Conservation (phyloP, 1,140 invertebrate genomes). For the Anthonomus grandis region DNA sequence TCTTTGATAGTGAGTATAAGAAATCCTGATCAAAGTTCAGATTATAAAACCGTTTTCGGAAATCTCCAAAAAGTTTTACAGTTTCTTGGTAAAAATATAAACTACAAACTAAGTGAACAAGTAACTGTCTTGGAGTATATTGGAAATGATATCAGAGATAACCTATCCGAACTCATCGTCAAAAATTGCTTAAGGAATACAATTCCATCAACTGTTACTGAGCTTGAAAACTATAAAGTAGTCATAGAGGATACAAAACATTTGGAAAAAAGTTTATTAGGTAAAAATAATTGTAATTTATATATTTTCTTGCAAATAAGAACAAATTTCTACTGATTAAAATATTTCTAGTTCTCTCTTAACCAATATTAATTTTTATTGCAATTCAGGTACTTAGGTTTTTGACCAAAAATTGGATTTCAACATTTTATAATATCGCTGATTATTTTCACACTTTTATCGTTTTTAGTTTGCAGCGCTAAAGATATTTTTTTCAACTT, state of each 20-base stretch:
- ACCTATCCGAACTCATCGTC: conserved; percentile 65
- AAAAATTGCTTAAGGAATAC: conserved; percentile 71
- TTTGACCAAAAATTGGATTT: background rate
- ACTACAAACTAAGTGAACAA: conserved; percentile 52
- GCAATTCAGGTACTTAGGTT: background rate
- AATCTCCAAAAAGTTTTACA: conserved; percentile 60
- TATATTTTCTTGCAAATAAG: background rate
- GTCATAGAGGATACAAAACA: conserved; percentile 62
- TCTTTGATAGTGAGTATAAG: conserved; percentile 51
- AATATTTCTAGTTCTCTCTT: background rate
- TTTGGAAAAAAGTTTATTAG: conserved; percentile 63
- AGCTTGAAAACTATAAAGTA: conserved; percentile 62
- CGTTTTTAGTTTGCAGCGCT: too few relatives aligned
- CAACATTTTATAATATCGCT: too few relatives aligned
- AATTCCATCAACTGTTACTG: conserved; percentile 69
- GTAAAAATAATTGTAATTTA: conserved; percentile 1
- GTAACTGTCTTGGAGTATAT: conserved; percentile 60
- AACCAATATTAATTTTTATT: background rate
- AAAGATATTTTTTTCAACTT: too few relatives aligned
- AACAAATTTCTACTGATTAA: background rate
- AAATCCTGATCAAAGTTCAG: conserved; percentile 49
- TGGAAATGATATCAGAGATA: conserved; percentile 58
- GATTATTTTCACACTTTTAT: too few relatives aligned
- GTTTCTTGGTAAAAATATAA: conserved; percentile 59
- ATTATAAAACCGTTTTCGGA: conserved; percentile 58